A percentile compares a stretch with the other conserved stretches of the same genome.
phyloP scores from a whole-genome alignment of 2,113 vertebrate species.

The Vanacampus margaritifer region DNA sequence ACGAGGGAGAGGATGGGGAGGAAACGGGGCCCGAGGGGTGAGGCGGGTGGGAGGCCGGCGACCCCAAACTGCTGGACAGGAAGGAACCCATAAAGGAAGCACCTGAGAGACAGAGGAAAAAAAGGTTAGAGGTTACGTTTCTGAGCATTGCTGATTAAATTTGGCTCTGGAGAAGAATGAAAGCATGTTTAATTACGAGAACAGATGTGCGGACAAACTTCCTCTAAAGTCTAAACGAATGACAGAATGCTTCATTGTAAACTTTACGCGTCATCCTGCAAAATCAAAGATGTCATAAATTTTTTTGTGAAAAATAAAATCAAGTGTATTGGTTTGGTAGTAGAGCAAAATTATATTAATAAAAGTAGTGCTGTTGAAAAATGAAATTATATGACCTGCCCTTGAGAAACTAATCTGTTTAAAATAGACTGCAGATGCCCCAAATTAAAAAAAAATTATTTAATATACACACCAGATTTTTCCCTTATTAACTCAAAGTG shows the following conservation, averaged over 20 bases:
- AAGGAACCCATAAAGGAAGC: slow-evolving; percentile 97
- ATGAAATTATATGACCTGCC: slow-evolving; percentile 18
- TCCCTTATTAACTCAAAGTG: not conserved
- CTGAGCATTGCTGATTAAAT: not conserved
- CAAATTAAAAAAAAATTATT: slow-evolving; percentile 21
- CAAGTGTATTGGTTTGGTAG: slow-evolving; percentile 14
- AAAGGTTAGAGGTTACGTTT: slow-evolving; percentile 27
- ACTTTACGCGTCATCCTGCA: not conserved
- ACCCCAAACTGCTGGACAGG: slow-evolving; percentile 89
- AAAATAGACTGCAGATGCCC: slow-evolving; percentile 16
- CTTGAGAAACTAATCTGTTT: slow-evolving; percentile 4
- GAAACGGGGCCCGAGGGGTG: slow-evolving; percentile 80
- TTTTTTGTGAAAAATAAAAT: not conserved
- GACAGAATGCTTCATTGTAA: not conserved
- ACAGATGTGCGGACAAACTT: slow-evolving; percentile 3
- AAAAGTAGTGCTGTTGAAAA: slow-evolving; percentile 21
- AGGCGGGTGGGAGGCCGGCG: slow-evolving; percentile 75
- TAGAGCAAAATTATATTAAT: slow-evolving; percentile 1
- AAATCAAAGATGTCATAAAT: not conserved
- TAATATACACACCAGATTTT: slow-evolving; percentile 2
- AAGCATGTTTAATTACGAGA: not conserved
- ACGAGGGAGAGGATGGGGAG: slow-evolving; percentile 85
- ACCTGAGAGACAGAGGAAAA: slow-evolving; percentile 57
- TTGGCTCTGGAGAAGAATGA: not conserved
- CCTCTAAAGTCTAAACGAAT: slow-evolving; percentile 7